Base-by-base conservation (phyloP, 2,797 vertebrate species). In the Peromyscus aztecus region DNA sequence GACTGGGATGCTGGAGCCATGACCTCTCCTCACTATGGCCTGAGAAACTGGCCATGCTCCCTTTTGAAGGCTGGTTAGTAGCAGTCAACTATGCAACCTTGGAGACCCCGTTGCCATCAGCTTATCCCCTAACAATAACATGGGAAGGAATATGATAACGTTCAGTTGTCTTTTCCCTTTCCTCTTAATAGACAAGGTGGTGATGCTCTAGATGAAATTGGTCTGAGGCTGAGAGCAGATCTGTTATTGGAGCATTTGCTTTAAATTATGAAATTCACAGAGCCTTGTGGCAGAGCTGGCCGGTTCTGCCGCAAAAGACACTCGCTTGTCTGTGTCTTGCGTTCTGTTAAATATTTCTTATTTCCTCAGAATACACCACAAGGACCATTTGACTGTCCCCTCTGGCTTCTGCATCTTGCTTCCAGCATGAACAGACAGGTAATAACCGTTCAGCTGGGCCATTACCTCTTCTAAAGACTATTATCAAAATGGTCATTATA, bases 401-500 rank as follows among this genome's bases (percentile, higher is more conserved):
- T 98, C 98, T 98, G 98, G 98, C 98, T 99, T 98, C 97, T 98
- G 98, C 98, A 98, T 99, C 98, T 98, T 99, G 98, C 98, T 98
- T 99, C 98, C 97, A 98, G 98, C 95, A 71, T 98, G 99, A 99
- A 98, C 98, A 99, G 98, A 98, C 99, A 98, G 98, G 98, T 99
- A 99, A 99, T 99, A 99, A 99, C 98, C 98, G 98, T 99, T 99
- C 98, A 98, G 98, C 59, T 63, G 97, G 97, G 97, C 98, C 98
- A 99, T 99, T 99, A 99, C 98, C 98, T 99, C 98, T 99, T 98
- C 98, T 98, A 99, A 99, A 99, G 98, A 98, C 99, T 99, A 98
- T 99, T 99, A 99, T 99, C 98, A 99, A 99, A 99, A 98, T 98
- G 98, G 98, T 99, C 98, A 99, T 99, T 99, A 99, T 98, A 99